Percentiles rank a stretch among this genome's conserved stretches.
These are phyloP conservation scores for Solenopsis fugax DNA, from an alignment of 1,140 invertebrate species.

Conservation along the genomic window DNA sequence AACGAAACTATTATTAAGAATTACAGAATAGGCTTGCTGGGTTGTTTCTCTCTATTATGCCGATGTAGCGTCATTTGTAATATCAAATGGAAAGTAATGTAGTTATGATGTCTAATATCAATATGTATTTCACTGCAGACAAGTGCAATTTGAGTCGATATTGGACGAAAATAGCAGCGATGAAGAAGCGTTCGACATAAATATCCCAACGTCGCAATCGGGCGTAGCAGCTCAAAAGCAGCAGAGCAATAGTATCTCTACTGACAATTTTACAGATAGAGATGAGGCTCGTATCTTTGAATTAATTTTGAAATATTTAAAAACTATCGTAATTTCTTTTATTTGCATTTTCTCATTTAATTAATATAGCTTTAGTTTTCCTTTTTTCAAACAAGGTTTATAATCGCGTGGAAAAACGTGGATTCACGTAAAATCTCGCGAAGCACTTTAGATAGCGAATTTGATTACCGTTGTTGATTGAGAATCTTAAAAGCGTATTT, in stretches of 20 bases:
- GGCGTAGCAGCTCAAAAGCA: not conserved
- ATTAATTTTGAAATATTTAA: not conserved
- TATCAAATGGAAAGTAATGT: not conserved
- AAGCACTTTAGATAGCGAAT: not conserved
- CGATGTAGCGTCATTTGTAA: too few relatives aligned
- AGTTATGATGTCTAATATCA: not conserved
- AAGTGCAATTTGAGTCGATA: conserved; percentile 68
- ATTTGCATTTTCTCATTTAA: not conserved
- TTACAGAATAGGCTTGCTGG: not conserved
- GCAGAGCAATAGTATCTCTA: not conserved
- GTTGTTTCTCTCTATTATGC: not conserved
- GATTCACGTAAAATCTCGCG: not conserved
- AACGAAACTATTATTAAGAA: too few relatives aligned
- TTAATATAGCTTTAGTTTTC: not conserved
- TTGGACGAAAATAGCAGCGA: conserved; percentile 68
- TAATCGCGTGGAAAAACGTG: not conserved
- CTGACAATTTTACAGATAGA: not conserved
- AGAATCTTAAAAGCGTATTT: not conserved
- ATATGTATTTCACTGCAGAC: conserved; percentile 38
- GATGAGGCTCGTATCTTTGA: conserved; percentile 62
- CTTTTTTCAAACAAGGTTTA: not conserved
- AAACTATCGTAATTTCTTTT: not conserved
- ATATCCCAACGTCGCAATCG: not conserved
- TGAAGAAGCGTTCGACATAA: conserved; percentile 39
- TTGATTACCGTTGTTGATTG: not conserved